A percentile compares a stretch with the other conserved stretches of the same genome.
Evolutionary conservation across 2,113 vertebrate genomes (phyloP).

Genomic region (Motacilla tschutschensis): DNA sequence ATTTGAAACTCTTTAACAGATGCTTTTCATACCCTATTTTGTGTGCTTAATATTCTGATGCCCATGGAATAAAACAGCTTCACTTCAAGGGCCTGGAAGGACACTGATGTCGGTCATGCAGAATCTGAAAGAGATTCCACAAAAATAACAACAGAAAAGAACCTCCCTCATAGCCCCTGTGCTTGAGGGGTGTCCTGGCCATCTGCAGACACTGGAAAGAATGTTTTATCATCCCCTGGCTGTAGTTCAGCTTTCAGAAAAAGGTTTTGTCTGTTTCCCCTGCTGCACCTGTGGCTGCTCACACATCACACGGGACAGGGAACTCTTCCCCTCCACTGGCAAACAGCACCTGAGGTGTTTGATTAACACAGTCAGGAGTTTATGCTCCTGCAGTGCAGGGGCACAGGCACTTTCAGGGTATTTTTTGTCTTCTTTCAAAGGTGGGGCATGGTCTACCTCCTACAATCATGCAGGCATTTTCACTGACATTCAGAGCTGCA

Average conservation of each 20-base stretch:
- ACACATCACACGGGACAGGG: not conserved
- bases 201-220: not conserved
- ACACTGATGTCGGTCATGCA: not conserved
- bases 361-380: not conserved
- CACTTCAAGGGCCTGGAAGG: not conserved
- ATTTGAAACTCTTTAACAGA: not conserved
- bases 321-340: not conserved
- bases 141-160: not conserved
- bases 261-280: not conserved
- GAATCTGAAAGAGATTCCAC: not conserved
- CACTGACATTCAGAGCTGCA: not conserved
- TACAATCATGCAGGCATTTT: not conserved
- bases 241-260: not conserved
- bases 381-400: not conserved
- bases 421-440: not conserved
- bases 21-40: not conserved
- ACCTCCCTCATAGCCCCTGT: accelerated
- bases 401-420: not conserved
- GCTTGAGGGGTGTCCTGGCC: not conserved
- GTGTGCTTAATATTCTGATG: not conserved
- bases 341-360: not conserved
- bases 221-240: not conserved
- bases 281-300: not conserved
- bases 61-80: not conserved
- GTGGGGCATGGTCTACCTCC: not conserved